Evolutionary conservation across 2,888 invertebrate genomes (phyloP).

Genomic region (Aleiodes alternator): DNA sequence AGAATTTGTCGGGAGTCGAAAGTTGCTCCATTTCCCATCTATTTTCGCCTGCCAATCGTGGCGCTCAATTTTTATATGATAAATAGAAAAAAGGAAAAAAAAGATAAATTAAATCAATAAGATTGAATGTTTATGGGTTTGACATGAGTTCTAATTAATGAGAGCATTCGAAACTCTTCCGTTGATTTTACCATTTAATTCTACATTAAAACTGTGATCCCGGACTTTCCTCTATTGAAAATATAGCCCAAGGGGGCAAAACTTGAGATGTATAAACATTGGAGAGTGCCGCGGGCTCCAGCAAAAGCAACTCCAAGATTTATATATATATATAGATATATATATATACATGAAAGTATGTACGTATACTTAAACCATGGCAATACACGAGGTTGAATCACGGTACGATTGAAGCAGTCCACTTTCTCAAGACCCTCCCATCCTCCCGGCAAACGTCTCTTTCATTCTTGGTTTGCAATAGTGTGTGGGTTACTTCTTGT

Average conservation of each 20-base stretch:
- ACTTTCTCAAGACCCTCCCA: conserved; percentile 43
- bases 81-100: neutral
- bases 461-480: conserved; percentile 20
- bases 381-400: conserved; percentile 32
- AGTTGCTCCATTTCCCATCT: conserved; percentile 54
- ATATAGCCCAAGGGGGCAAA: conserved; percentile 10
- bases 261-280: conserved; percentile 28
- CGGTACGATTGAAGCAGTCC: conserved; percentile 36
- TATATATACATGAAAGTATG: conserved; percentile 9
- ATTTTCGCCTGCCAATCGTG: conserved; percentile 24
- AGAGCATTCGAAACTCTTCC: conserved; percentile 34
- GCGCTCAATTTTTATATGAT: conserved; percentile 2
- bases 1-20: conserved; percentile 52
- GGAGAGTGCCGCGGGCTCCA: conserved; percentile 13
- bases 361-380: conserved; percentile 17
- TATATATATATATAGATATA: conserved; percentile 20
- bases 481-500: conserved; percentile 35
- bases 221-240: conserved; percentile 38
- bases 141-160: conserved; percentile 34
- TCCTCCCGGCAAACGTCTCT: conserved; percentile 18
- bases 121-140: conserved; percentile 22
- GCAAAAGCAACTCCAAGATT: conserved; percentile 33
- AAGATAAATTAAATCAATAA: conserved; percentile 3
- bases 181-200: conserved; percentile 22
- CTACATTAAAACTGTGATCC: conserved; percentile 30